phyloP scores from a whole-genome alignment of 2,113 vertebrate genomes.

The Meleagris gallopavo region DNA sequence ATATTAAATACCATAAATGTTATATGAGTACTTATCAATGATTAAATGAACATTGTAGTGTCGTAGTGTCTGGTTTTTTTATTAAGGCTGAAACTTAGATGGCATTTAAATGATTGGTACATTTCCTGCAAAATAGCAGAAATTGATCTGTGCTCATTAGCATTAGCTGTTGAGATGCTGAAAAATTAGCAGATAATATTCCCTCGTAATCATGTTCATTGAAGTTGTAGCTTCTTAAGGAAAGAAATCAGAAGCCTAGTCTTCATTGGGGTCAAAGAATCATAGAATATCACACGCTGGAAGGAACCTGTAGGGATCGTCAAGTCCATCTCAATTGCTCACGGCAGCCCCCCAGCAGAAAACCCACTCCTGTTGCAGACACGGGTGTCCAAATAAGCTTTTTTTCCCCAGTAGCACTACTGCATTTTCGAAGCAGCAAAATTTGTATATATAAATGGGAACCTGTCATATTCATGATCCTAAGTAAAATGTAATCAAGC shows the following conservation, averaged over 20 bases:
- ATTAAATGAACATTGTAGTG: slow-evolving; percentile 26
- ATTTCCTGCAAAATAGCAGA: not conserved
- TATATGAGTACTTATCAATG: not conserved
- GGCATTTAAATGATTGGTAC: not conserved
- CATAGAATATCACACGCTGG: too few relatives aligned
- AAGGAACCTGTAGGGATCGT: too few relatives aligned
- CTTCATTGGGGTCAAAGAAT: not conserved
- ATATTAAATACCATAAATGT: not conserved
- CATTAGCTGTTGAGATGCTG: not conserved
- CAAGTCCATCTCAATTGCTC: too few relatives aligned
- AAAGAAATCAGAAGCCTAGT: not conserved
- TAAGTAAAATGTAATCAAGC: not conserved
- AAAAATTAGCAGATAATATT: not conserved
- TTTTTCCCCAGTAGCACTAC: too few relatives aligned
- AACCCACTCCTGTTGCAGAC: too few relatives aligned
- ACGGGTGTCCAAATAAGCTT: not conserved
- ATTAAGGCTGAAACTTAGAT: not conserved
- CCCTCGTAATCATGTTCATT: not conserved
- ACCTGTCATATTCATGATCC: not conserved
- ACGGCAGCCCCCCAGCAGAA: too few relatives aligned
- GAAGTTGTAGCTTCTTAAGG: not conserved
- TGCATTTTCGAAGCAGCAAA: not conserved
- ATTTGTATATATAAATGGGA: not conserved
- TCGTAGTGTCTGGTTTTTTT: not conserved
- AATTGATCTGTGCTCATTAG: not conserved